Evolutionary conservation across 2,113 vertebrate species (phyloP).

Genomic region (Cryptoleucopteryx plumbea): DNA sequence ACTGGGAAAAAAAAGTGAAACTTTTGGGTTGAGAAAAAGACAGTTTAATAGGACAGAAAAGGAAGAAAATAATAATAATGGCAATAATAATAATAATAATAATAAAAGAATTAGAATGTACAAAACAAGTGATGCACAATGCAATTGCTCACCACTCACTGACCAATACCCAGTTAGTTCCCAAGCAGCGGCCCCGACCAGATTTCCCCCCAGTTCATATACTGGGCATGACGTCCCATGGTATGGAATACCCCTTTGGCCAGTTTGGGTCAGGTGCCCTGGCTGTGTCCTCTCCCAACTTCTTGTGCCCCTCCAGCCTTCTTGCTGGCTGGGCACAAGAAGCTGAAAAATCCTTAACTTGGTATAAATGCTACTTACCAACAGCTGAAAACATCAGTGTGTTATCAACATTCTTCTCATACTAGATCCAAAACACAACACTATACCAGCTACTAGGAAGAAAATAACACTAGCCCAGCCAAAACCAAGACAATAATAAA

Average conservation of each 20-base stretch:
- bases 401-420: too few species aligned
- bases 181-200: too few species aligned
- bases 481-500: background rate
- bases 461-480: too few species aligned
- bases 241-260: background rate
- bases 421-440: too few species aligned
- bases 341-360: too few species aligned
- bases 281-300: too few species aligned
- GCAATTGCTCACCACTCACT: background rate
- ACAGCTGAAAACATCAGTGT: too few species aligned
- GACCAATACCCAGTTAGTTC: background rate
- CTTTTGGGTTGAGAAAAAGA: background rate
- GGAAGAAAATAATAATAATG: background rate
- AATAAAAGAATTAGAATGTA: too few species aligned
- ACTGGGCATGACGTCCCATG: background rate
- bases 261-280: background rate
- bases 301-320: too few species aligned
- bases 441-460: too few species aligned
- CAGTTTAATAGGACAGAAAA: background rate
- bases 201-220: too few species aligned
- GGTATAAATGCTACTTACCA: accelerated
- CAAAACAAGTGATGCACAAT: background rate
- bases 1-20: background rate
- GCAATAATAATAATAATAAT: background rate
- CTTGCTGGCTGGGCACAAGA: too few species aligned